phyloP scores from a whole-genome alignment of 2,797 vertebrate species.

The Rhinophrynus dorsalis region DNA sequence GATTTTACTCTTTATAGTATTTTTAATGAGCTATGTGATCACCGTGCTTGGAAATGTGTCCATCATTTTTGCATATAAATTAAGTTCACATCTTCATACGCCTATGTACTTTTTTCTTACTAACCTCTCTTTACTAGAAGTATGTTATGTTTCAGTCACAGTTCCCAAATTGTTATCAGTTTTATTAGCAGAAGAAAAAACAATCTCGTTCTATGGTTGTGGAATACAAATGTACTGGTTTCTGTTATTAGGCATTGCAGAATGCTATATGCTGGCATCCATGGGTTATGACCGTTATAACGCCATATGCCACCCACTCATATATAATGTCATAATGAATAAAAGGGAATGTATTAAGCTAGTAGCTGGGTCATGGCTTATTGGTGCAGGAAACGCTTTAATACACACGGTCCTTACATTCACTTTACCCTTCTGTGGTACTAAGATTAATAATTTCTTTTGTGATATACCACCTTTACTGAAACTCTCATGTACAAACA shows the following conservation, averaged over 20 bases:
- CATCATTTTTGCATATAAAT: not conserved
- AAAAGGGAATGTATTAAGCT: not conserved
- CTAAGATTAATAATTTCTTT: constrained; percentile 48
- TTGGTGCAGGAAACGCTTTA: constrained; percentile 9
- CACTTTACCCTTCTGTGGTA: constrained; percentile 12
- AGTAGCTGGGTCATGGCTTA: not conserved
- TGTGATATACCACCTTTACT: constrained; percentile 60
- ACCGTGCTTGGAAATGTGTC: constrained; percentile 30
- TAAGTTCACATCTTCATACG: constrained; percentile 14
- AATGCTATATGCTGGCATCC: constrained; percentile 3
- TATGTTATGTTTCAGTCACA: constrained; percentile 34
- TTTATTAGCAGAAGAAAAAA: not conserved
- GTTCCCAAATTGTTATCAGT: constrained; percentile 22
- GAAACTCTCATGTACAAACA: constrained; percentile 60
- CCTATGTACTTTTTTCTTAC: constrained; percentile 43
- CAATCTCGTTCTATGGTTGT: constrained; percentile 23
- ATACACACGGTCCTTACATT: constrained; percentile 8
- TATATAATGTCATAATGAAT: constrained; percentile 5
- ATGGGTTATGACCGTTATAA: constrained; percentile 30
- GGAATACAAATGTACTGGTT: constrained; percentile 9
- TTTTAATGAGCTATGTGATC: constrained; percentile 6
- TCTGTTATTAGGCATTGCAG: constrained; percentile 3
- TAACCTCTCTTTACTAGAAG: constrained; percentile 37
- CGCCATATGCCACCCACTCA: constrained; percentile 15
- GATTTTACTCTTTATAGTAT: constrained; percentile 1